phyloP scores from a whole-genome alignment of 2,888 invertebrate species.

The Tipula lateralis region DNA sequence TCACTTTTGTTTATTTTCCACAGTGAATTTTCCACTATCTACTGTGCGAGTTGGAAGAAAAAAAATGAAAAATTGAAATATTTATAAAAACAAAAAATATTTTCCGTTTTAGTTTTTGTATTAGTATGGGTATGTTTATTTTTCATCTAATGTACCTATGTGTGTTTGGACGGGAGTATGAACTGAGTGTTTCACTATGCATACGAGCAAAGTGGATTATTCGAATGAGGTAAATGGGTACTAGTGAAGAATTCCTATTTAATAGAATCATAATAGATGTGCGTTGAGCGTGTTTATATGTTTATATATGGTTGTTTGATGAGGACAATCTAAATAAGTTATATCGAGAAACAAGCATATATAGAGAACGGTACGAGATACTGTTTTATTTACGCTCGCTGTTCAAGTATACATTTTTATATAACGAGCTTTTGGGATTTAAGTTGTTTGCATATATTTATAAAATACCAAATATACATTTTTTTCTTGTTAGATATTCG shows the following conservation, averaged over 20 bases:
- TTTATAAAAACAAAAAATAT: neutral
- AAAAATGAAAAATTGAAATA: constrained; percentile 3
- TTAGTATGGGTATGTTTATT: neutral
- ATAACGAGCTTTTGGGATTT: too few species aligned
- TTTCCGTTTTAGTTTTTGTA: neutral
- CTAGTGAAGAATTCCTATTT: neutral
- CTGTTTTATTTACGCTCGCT: neutral
- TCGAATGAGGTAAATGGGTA: neutral
- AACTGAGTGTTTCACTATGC: too few species aligned
- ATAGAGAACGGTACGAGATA: neutral
- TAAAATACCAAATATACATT: too few species aligned
- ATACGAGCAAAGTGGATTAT: neutral
- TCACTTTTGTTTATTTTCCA: neutral
- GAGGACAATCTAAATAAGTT: neutral
- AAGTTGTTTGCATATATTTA: too few species aligned
- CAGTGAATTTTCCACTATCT: neutral
- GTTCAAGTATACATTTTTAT: neutral
- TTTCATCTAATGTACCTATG: neutral
- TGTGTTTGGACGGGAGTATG: too few species aligned
- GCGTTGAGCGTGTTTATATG: neutral
- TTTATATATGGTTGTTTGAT: neutral
- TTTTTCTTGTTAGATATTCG: too few species aligned
- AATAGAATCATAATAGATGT: neutral
- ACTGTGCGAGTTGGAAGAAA: neutral
- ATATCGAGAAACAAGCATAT: neutral